Evolutionary conservation across 2,113 vertebrate genomes (phyloP).

Genomic region (Anarhynchus alexandrinus): DNA sequence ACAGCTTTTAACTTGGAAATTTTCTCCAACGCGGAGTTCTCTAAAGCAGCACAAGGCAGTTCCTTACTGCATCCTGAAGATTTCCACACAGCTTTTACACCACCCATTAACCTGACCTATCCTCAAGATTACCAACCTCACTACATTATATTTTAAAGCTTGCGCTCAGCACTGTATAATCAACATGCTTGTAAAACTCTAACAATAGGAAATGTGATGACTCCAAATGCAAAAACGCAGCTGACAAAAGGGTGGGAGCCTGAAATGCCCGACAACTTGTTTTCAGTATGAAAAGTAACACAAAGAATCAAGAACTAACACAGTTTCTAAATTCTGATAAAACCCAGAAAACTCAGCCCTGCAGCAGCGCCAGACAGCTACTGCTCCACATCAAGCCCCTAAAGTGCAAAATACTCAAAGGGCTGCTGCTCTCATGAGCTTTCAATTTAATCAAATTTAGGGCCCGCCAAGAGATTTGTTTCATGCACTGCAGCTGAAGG

Average conservation of each 20-base stretch:
- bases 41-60: background rate
- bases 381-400: background rate
- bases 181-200: background rate
- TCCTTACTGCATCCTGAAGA: background rate
- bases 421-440: background rate
- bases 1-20: background rate
- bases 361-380: background rate
- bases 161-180: background rate
- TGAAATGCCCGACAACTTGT: background rate
- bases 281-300: background rate
- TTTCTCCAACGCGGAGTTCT: background rate
- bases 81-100: background rate
- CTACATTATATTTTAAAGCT: background rate
- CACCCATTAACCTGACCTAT: background rate
- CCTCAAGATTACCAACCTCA: background rate
- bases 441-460: conserved; percentile 28
- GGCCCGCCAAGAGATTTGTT: background rate
- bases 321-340: background rate
- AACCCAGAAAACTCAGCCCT: background rate
- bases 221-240: background rate
- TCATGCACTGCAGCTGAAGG: background rate
- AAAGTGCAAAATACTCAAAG: background rate
- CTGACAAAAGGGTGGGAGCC: background rate
- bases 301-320: background rate
- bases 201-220: background rate